phyloP scores from a whole-genome alignment of 2,113 vertebrate genomes.

The human (Homo sapiens) region DNA sequence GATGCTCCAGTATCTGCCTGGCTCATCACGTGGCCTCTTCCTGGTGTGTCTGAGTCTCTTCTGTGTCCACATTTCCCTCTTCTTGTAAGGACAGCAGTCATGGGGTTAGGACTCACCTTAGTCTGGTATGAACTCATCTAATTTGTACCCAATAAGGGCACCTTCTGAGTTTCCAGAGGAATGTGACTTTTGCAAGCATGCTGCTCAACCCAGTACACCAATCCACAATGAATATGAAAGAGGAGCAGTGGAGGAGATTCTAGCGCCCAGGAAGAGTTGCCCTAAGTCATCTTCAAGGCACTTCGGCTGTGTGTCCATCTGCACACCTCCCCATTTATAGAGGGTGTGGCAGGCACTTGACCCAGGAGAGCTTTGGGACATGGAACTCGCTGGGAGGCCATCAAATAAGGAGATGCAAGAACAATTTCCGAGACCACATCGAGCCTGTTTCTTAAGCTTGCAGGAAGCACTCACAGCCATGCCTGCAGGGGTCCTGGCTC shows the following conservation, averaged over 20 bases:
- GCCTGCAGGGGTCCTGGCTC: too few relatives aligned
- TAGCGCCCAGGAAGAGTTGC: neutral
- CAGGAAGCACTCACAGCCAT: neutral
- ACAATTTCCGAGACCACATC: rapidly evolving
- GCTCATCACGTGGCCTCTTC: rapidly evolving
- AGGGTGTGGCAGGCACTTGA: neutral
- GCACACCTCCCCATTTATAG: rapidly evolving
- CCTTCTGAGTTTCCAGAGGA: neutral
- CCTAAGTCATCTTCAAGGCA: neutral
- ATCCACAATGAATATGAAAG: neutral
- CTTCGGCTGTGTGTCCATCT: rapidly evolving
- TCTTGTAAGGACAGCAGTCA: neutral
- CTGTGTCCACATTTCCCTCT: neutral
- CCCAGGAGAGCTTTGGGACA: rapidly evolving
- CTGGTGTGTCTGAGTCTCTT: neutral
- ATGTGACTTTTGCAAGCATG: rapidly evolving
- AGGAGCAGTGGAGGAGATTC: neutral
- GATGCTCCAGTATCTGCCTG: rapidly evolving
- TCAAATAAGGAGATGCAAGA: rapidly evolving
- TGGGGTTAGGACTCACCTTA: neutral
- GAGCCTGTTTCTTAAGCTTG: neutral
- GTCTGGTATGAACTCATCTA: too few relatives aligned
- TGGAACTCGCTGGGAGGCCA: rapidly evolving
- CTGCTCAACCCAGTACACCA: neutral
- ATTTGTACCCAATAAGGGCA: neutral